phyloP scores from a whole-genome alignment of 2,797 vertebrate species.

The Siniperca scherzeri region DNA sequence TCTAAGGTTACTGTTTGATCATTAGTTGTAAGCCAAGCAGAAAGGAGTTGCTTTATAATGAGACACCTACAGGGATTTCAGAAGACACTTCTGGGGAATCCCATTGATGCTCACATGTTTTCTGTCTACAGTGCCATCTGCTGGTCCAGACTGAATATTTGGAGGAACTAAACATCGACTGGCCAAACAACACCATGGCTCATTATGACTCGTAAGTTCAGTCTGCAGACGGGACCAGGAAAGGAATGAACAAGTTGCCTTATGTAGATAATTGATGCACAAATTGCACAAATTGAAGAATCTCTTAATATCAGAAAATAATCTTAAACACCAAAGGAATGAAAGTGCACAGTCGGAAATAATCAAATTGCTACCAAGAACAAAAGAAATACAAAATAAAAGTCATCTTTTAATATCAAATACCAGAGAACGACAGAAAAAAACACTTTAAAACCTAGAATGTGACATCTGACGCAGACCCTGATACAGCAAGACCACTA shows the following conservation, averaged over 20 bases:
- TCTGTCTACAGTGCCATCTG: slow-evolving; percentile 42
- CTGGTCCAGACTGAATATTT: slow-evolving; percentile 21
- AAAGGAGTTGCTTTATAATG: neutral
- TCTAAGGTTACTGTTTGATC: neutral
- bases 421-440: neutral
- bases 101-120: slow-evolving; percentile 39
- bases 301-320: neutral
- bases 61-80: neutral
- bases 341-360: neutral
- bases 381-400: neutral
- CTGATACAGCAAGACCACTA: neutral
- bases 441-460: neutral
- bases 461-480: neutral
- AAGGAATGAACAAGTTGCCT: neutral
- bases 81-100: neutral
- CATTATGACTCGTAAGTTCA: slow-evolving; percentile 81
- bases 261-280: no score
- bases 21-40: neutral
- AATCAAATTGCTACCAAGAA: neutral
- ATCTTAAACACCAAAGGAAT: neutral
- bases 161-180: slow-evolving; percentile 7
- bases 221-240: neutral
- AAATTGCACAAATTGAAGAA: no score
- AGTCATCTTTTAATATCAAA: neutral
- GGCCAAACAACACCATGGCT: slow-evolving; percentile 67